Evolutionary conservation across 2,888 invertebrate genomes (phyloP).

Genomic region (Pseudococcus longispinus): DNA sequence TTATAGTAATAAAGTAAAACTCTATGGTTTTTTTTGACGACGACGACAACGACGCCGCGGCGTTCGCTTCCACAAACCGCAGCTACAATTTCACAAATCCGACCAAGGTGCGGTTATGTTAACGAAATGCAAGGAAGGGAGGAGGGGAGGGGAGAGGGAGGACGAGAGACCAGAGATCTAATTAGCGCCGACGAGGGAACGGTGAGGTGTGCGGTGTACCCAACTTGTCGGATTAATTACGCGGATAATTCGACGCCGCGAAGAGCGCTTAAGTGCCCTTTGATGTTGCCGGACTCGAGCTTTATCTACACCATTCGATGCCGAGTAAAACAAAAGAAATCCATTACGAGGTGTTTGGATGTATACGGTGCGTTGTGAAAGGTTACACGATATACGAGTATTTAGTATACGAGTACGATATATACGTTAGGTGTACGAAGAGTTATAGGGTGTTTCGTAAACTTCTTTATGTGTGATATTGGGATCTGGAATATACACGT

Average conservation of each 20-base stretch:
- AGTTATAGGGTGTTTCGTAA: no score
- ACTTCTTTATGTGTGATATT: no score
- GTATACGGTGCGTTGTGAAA: not conserved
- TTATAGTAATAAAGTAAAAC: not conserved
- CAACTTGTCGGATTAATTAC: conserved; percentile 29
- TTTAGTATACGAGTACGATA: no score
- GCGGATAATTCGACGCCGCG: conserved; percentile 13
- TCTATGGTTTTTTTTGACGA: not conserved
- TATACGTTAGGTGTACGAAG: no score
- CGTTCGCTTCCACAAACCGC: not conserved
- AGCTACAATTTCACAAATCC: not conserved
- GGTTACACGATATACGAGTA: not conserved
- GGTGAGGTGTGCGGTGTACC: not conserved
- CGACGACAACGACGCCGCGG: not conserved
- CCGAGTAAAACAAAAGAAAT: conserved; percentile 9
- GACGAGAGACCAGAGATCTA: not conserved
- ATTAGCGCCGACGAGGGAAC: not conserved
- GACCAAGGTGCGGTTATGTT: not conserved
- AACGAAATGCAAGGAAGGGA: not conserved
- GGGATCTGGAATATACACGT: no score
- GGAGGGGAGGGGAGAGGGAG: no score
- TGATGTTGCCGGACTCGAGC: not conserved
- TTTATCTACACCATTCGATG: conserved; percentile 1
- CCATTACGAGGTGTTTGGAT: not conserved
- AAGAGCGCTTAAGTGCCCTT: conserved; percentile 15